Evolutionary conservation across 1,140 invertebrate species (phyloP), one percentile per base, ranked within the genome.

Genomic region (Dendroctonus ponderosae): DNA sequence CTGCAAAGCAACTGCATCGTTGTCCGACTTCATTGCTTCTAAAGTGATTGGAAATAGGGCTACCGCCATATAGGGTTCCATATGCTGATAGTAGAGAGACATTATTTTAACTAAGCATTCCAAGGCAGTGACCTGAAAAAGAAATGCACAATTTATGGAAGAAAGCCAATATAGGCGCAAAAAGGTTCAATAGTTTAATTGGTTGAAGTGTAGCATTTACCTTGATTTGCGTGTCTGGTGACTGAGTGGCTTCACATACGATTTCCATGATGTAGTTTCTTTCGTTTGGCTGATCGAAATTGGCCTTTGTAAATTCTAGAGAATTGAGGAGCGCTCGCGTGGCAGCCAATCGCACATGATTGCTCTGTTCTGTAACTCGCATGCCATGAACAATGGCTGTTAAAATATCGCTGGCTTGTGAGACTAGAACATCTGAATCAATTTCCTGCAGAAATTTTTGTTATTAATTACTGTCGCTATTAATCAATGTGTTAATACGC

Each of bases 261-360:
- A 97, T 95, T 85, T 99, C 95, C 98, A 99, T 99, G 48, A 99
- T 99, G 77, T 96, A 98, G 80, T 99, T 97, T 72, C 98, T 84
- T 82, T 99, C 97, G 68, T 89, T 87, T 84, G 98, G 95, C 79
- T 94, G 95, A 72, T 98, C 94, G 83, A 99, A 99, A 82, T 99
- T 99, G 11, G 92, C 92, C 82, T 94, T 94, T 6, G 97, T 99
- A 77, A 99, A 99, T 83, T 99, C 98, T 26, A 99, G 80, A 0
- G 97, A 99, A 80, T 99, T 99, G n/a, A 94, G 86, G 11, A 99
- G 83, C 7, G 98, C 97, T 75, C 90, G 96, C 9, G 97, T 99
- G 5, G 98, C 98, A 41, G 97, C 97, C 52, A 98, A 82, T 66
- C 92, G 83, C 0, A 97, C 93, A 79, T 94, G 87, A 79, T 89